phyloP scores from a whole-genome alignment of 2,888 invertebrate genomes.

The Lacanobia wlatinum region DNA sequence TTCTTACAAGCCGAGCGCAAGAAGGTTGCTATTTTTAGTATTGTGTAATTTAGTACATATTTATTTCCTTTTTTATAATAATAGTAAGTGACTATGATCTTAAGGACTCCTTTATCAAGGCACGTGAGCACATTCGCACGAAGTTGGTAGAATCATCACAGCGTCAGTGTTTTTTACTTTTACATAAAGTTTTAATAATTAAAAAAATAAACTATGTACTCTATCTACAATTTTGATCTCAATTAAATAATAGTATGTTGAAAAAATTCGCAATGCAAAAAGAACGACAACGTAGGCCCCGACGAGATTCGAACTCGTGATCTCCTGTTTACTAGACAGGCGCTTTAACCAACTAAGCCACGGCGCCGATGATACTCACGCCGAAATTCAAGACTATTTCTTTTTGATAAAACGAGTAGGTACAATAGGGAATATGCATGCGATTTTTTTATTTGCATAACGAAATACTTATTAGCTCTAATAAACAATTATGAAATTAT shows the following conservation, averaged over 20 bases:
- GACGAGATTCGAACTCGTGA: constrained; percentile 86
- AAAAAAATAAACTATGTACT: no score
- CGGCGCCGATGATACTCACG: constrained; percentile 73
- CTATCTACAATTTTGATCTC: neutral
- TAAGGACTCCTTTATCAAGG: no score
- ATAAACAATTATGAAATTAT: no score
- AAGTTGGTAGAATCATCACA: no score
- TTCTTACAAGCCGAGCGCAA: constrained; percentile 1
- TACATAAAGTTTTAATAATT: no score
- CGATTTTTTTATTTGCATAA: no score
- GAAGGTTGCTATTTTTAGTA: constrained; percentile 11
- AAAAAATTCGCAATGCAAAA: constrained; percentile 37
- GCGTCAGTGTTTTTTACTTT: no score
- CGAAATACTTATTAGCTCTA: no score
- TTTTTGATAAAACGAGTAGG: neutral
- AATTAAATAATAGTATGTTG: neutral
- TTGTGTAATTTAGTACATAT: constrained; percentile 3
- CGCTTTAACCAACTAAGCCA: constrained; percentile 90
- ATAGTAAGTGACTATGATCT: neutral
- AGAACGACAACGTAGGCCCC: constrained; percentile 51
- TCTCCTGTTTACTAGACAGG: constrained; percentile 90
- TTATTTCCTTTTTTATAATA: neutral
- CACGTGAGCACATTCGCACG: no score
- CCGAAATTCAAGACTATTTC: constrained; percentile 46
- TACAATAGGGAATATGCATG: no score